Conservation (phyloP, 2,797 vertebrate genomes). For the Rallus crepitans region DNA sequence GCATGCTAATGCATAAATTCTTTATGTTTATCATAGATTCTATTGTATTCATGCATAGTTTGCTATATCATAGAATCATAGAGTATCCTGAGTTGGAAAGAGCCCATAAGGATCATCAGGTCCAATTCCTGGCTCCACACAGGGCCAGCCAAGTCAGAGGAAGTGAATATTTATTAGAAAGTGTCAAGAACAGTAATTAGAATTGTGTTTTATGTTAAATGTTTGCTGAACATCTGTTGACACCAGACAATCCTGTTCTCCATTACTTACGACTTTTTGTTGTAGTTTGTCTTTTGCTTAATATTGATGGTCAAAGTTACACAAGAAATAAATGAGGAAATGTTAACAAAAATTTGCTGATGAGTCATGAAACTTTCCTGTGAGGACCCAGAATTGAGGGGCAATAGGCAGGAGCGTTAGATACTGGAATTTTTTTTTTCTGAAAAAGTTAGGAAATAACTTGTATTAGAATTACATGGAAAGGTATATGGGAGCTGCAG, state of each 20-base stretch:
- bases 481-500: background rate
- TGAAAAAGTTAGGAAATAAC: background rate
- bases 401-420: background rate
- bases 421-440: background rate
- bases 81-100: too few relatives aligned
- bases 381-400: background rate
- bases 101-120: too few relatives aligned
- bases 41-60: background rate
- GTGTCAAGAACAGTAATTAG: background rate
- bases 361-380: background rate
- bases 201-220: background rate
- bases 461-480: fast-evolving
- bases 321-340: background rate
- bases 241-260: background rate
- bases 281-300: background rate
- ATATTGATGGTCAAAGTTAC: background rate
- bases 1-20: background rate
- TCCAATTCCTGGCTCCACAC: too few relatives aligned
- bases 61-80: background rate
- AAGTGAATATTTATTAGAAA: background rate
- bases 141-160: too few relatives aligned
- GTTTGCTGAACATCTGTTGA: background rate
- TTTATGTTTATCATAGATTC: background rate
- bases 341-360: background rate
- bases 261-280: background rate